phyloP scores from a whole-genome alignment of 2,797 vertebrate species.

The Astyanax mexicanus region DNA sequence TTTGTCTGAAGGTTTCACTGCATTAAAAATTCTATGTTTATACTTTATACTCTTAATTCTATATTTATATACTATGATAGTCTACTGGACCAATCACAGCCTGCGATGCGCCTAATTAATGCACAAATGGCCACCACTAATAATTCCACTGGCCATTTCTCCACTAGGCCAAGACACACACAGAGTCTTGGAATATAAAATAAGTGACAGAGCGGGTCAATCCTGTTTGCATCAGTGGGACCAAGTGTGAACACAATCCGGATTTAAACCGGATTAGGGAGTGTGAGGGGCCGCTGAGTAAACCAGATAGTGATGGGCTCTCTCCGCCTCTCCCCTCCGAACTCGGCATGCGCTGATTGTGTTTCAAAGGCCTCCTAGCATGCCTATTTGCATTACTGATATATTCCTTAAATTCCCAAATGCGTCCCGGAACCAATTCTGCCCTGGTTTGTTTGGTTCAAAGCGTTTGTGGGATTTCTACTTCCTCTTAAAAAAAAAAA shows the following conservation, averaged over 20 bases:
- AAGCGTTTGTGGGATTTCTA: slow-evolving; percentile 46
- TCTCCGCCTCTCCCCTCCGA: slow-evolving; percentile 13
- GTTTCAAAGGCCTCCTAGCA: slow-evolving; percentile 44
- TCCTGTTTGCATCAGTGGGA: slow-evolving; percentile 52
- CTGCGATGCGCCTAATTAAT: no score
- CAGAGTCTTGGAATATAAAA: slow-evolving; percentile 28
- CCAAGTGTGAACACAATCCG: slow-evolving; percentile 39
- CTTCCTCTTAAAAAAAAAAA: slow-evolving; percentile 15
- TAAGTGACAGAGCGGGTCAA: slow-evolving; percentile 37
- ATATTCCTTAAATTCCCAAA: slow-evolving; percentile 51
- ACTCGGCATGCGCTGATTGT: slow-evolving; percentile 26
- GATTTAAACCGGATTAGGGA: slow-evolving; percentile 52
- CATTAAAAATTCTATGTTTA: no score
- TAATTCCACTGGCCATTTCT: no score
- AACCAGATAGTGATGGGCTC: slow-evolving; percentile 45
- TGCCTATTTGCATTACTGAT: slow-evolving; percentile 52
- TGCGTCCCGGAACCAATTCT: slow-evolving; percentile 41
- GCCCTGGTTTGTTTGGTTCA: slow-evolving; percentile 42
- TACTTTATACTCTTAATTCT: no score
- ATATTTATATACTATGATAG: no score
- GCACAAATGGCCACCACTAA: slow-evolving; percentile 12
- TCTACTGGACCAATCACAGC: no score
- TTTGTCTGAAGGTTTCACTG: no score
- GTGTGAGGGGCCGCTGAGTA: slow-evolving; percentile 43
- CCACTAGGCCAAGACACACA: slow-evolving; percentile 34